A percentile compares a stretch with the other conserved stretches of the same genome.
These are phyloP conservation scores for Helleia helle DNA, from an alignment of 2,888 invertebrate genomes.

Conservation along the genomic window DNA sequence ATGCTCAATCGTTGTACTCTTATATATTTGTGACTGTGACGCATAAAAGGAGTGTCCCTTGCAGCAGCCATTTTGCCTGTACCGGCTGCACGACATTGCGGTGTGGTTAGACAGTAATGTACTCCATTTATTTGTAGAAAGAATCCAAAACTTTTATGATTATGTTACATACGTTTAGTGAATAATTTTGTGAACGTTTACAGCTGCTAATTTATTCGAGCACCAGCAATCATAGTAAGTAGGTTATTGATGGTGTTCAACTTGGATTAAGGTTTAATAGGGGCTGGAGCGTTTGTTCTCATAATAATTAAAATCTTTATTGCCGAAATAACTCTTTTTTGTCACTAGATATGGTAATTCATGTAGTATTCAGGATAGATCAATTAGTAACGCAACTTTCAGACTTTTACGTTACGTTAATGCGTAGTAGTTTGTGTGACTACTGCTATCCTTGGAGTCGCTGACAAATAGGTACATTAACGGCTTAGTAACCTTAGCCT, in stretches of 20 bases:
- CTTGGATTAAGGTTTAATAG: slow-evolving; percentile 1
- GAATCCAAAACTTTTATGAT: neutral
- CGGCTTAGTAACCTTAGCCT: neutral
- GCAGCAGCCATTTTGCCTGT: slow-evolving; percentile 74
- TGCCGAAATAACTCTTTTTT: neutral
- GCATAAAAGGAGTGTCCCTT: slow-evolving; percentile 77
- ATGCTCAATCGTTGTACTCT: slow-evolving; percentile 32
- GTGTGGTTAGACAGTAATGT: slow-evolving; percentile 47
- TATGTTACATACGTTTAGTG: neutral
- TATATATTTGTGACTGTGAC: slow-evolving; percentile 69
- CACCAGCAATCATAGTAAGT: neutral
- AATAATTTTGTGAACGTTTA: neutral
- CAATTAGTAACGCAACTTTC: neutral
- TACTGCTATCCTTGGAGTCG: neutral
- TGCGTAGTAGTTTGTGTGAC: slow-evolving; percentile 5
- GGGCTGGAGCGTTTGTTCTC: neutral
- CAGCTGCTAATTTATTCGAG: neutral
- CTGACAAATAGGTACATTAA: neutral
- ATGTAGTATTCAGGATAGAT: neutral
- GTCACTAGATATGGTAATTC: neutral
- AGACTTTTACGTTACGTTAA: neutral
- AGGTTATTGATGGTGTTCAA: slow-evolving; percentile 9
- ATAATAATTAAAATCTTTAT: neutral
- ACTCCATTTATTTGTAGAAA: neutral
- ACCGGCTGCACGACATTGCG: slow-evolving; percentile 70